These are phyloP conservation scores for Oscheius sp. DNA, from an alignment of 2,888 invertebrate genomes.

Conservation along the genomic window DNA sequence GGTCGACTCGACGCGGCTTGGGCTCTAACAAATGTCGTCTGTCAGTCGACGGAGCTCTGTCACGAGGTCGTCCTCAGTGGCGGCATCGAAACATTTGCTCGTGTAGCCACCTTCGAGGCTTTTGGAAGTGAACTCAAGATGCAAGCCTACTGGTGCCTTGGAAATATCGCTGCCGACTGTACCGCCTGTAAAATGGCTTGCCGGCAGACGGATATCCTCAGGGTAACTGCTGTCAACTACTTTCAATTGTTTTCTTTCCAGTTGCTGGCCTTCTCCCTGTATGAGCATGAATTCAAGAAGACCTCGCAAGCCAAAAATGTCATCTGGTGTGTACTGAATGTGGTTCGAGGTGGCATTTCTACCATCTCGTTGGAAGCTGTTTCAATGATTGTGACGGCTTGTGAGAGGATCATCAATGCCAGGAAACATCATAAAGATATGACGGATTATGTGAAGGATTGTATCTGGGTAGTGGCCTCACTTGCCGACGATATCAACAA, in stretches of 20 bases:
- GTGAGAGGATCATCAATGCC: background rate
- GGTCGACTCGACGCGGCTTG: constrained; percentile 44
- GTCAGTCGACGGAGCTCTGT: constrained; percentile 44
- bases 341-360: constrained; percentile 43
- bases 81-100: background rate
- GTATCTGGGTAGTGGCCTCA: constrained; percentile 47
- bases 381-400: background rate
- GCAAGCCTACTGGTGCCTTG: constrained; percentile 47
- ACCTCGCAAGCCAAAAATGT: constrained; percentile 25
- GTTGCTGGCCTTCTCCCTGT: constrained; percentile 35
- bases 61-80: constrained; percentile 40
- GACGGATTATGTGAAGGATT: constrained; percentile 13
- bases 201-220: constrained; percentile 33
- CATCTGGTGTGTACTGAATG: constrained; percentile 50
- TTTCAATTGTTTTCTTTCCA: background rate
- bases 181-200: constrained; percentile 40
- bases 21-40: constrained; percentile 52
- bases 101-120: background rate
- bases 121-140: constrained; percentile 22
- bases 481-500: constrained; percentile 46
- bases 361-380: constrained; percentile 7
- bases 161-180: constrained; percentile 55
- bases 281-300: constrained; percentile 24
- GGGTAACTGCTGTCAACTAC: background rate
- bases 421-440: background rate